Conservation (phyloP, 2,113 vertebrate species). For the Myiozetetes cayanensis region DNA sequence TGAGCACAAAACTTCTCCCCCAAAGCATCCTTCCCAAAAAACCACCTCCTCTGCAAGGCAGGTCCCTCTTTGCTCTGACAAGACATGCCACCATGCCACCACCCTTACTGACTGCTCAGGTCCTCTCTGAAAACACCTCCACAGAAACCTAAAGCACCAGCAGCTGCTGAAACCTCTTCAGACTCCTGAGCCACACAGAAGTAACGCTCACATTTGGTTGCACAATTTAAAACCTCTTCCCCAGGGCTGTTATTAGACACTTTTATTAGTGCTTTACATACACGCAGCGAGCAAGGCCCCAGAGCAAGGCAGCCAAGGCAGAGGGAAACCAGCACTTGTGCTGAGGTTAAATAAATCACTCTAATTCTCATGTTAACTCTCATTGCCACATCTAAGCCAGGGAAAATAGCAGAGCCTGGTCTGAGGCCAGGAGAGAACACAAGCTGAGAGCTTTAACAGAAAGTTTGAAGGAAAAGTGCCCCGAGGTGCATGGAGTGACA, state of each 20-base stretch:
- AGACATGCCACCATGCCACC: background rate
- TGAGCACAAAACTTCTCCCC: background rate
- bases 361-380: background rate
- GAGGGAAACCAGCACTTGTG: background rate
- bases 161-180: background rate
- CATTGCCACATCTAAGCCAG: conserved; percentile 20
- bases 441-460: background rate
- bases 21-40: background rate
- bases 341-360: conserved; percentile 34
- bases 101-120: background rate
- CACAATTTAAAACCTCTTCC: background rate
- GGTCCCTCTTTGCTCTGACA: background rate
- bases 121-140: background rate
- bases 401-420: background rate
- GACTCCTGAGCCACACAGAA: background rate
- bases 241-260: background rate
- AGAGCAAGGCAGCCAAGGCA: background rate
- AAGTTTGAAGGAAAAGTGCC: background rate
- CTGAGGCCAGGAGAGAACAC: background rate
- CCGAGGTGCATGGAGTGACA: background rate
- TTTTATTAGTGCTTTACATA: background rate
- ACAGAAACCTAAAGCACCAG: background rate
- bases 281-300: background rate
- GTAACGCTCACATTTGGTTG: background rate
- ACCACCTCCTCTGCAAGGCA: fast-evolving